Percentiles rank a stretch among this genome's conserved stretches.
Evolutionary conservation across 2,113 vertebrate genomes (phyloP).

Genomic region (Melanocharis versteri): DNA sequence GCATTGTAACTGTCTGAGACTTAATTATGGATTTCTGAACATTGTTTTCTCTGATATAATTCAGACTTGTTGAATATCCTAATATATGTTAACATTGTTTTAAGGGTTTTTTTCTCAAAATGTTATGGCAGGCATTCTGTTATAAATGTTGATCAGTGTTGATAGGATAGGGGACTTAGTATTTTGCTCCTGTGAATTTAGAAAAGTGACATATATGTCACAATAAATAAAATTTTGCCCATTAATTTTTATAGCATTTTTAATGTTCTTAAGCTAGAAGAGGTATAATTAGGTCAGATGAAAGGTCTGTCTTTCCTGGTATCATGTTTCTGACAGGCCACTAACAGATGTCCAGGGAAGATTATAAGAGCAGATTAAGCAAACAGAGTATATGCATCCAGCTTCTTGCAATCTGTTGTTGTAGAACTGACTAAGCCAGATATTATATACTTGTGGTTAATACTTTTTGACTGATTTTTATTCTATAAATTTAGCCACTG

Average conservation of each 20-base stretch:
- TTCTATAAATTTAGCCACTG: not conserved
- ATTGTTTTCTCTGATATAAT: not conserved
- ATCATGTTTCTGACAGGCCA: not conserved
- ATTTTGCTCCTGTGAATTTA: not conserved
- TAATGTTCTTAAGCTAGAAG: not conserved
- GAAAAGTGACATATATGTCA: not conserved
- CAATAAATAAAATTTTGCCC: not conserved
- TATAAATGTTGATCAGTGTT: not conserved
- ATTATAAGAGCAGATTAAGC: not conserved
- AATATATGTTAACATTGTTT: not conserved
- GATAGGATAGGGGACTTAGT: not conserved
- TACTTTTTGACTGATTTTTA: conserved; percentile 1
- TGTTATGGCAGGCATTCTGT: not conserved
- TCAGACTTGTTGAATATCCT: not conserved
- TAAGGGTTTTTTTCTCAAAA: not conserved
- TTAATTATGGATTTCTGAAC: not conserved
- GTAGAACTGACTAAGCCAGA: not conserved
- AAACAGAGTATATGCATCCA: not conserved
- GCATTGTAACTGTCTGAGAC: not conserved
- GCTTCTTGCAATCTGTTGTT: conserved; percentile 1
- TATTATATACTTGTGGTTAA: not conserved
- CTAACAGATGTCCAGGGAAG: conserved; percentile 20
- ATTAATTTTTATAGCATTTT: not conserved
- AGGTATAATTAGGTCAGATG: not conserved
- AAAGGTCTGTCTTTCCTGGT: not conserved